Evolutionary conservation across 2,888 invertebrate genomes (phyloP), one percentile per base, ranked within the genome.

Genomic region (Lobophora halterata): DNA sequence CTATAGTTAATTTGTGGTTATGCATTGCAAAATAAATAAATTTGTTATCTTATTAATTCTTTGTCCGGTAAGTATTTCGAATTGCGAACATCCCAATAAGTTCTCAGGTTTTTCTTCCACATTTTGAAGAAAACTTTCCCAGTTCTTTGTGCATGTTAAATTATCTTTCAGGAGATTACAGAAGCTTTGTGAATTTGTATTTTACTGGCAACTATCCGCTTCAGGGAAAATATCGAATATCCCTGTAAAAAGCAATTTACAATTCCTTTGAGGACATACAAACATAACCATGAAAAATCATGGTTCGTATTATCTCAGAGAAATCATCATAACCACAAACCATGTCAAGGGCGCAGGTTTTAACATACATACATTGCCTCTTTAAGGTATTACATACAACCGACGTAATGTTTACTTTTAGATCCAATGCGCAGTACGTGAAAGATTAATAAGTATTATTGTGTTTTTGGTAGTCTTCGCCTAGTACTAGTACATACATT

Each of bases 271-370:
- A 20, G 11, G 24, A 17, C 21, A 31, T 18, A 27, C 24, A 28
- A 36, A 42, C 42, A 32, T 41, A 23, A 42, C 32, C 27, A 42
- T 42, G 31, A 36, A 36, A 32, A 28, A 9, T 20, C 27, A 36
- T 41, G 35, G 26, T n/a, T n/a, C n/a, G n/a, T 21, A 30, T 29
- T 40, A 40, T 32, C 42, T 42, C 12, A n/a, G 36, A 27, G 41
- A 41, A 41, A 41, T 42, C 40, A 30, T 31, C 34, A 26, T 25
- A 26, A 38, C 5, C 39, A 35, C 24, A 14, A 18, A 32, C 23
- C 43, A 36, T 45, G 52, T 52, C 52, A 52, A 38, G 52, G 49
- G 24, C 31, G 31, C 25, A 12, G 38, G 37, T 38, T 47, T 36
- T 47, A 32, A 47, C n/a, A n/a, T n/a, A 42, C 48, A 46, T 40